Evolutionary conservation across 2,113 vertebrate species (phyloP), one percentile per base, ranked within the genome.

Genomic region (Carettochelys insculpta): DNA sequence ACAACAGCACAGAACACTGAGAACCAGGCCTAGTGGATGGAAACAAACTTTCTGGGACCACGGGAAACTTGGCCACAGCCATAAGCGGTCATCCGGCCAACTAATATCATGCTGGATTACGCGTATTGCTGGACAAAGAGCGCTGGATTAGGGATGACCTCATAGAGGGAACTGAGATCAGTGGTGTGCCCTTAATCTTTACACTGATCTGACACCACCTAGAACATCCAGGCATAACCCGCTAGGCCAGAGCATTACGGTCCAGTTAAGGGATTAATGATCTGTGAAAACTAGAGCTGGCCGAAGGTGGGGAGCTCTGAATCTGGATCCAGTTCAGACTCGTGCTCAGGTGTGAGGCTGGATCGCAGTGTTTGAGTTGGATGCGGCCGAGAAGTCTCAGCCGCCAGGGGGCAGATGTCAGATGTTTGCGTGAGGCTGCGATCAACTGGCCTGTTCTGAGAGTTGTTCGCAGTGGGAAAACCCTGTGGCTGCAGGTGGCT

Each of bases 291-390:
- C 50, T 61, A 25, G 41, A 0, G 14, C 31, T 31, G 51, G 71
- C 34, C 34, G 45, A 51, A 77, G 85, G n/a, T 25, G 85, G 81
- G n/a, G 53, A 54, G 90, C 9, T 11, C 27, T 0, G 11, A 47
- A 58, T n/a, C 80, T 82, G 54, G 77, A 58, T 45, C 11, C 5
- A 24, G 12, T 25, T 22, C n/a, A 56, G 17, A n/a, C 17, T 11
- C 20, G n/a, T n/a, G 75, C n/a, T 92, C 71, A 87, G 56, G 68
- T 11, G 48, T 52, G 8, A 19, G 0, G 1, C 31, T n/a, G 51
- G 53, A 81, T 79, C 1, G 0, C 1, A 58, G 61, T 38, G 16
- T 22, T 68, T 68, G 61, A 16, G 58, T 2, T 31, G 5, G 31
- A 34, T 16, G 34, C 61, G n/a, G 34, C 34, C n/a, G 58, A 34